Base-by-base conservation (phyloP, 2,113 vertebrate genomes). In the Trichechus manatus region DNA sequence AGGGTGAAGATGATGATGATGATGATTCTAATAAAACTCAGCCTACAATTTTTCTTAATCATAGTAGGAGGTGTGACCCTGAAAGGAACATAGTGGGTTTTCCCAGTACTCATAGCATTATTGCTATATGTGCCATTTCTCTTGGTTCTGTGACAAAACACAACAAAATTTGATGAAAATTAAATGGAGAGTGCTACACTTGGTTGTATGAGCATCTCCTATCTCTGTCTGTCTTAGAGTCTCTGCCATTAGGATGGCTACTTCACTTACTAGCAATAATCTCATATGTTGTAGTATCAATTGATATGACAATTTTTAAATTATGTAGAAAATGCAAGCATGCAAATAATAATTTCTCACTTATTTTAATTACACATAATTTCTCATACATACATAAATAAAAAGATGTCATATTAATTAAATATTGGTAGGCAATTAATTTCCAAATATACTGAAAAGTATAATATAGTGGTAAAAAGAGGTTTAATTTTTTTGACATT, bases 71-170 rank as follows among this genome's bases (percentile, higher is more conserved):
- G 75, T 96, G 83, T 96, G 87, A 96, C 95, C 70, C 94, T 97
- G 97, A 96, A 96, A 96, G 89, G 79, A 97, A 91, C 91, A 97
- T 93, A 97, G 93, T 97, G 94, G 74, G 82, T 72, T 97, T 97
- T 89, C 93, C 94, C 87, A 87, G 79, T 97, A 95, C 95, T 93
- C 93, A 91, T 91, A 96, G 53, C 64, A 94, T 91, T 96, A 97
- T 94, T 96, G 92, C 93, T 96, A 91, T 91, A 92, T 94, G 89
- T 96, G 87, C 22, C 94, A 92, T 97, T 96, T 97, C 29, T 93
- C 91, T 89, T 96, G 95, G n/a, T 84, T 98, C 95, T 97, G 96
- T 97, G 91, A 96, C 96, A 96, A 97, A 96, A 97, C 93, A 91
- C 79, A 83, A 94, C 89, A 93, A 94, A 93, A 96, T 87, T 33